These are phyloP conservation scores for Corella eumyota DNA, from an alignment of 23 tunicate genomes.

Conservation along the genomic window DNA sequence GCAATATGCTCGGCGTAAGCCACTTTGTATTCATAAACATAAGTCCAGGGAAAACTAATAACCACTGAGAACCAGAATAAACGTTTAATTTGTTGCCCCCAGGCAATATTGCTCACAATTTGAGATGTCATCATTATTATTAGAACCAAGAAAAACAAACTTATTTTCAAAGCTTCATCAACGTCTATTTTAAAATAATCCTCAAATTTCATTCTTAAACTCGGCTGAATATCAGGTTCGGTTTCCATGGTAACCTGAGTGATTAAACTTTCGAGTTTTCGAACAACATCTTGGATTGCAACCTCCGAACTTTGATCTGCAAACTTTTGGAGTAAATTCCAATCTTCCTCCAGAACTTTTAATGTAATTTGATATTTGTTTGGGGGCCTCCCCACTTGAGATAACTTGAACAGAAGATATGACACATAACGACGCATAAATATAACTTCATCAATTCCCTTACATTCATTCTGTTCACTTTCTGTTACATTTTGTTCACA, in stretches of 20 bases:
- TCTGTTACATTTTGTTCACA: too few species aligned
- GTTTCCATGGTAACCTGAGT: conserved; percentile 2
- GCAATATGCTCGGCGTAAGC: conserved; percentile 27
- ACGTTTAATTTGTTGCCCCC: conserved; percentile 45
- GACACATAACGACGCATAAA: too few species aligned
- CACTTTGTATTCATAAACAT: conserved; percentile 36
- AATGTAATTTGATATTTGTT: too few species aligned
- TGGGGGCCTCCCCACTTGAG: too few species aligned
- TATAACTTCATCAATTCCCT: too few species aligned
- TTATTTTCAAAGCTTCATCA: conserved; percentile 17
- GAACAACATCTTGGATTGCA: background rate
- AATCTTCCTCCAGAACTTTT: too few species aligned
- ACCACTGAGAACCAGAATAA: conserved; percentile 28
- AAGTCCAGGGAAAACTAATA: conserved; percentile 33
- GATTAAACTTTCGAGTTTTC: conserved; percentile 10
- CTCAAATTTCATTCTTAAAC: conserved; percentile 41
- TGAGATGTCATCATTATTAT: conserved; percentile 29
- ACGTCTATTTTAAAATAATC: conserved; percentile 24
- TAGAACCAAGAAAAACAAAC: conserved; percentile 3
- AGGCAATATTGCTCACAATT: conserved; percentile 28
- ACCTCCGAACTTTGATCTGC: conserved; percentile 1
- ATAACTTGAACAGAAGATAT: too few species aligned
- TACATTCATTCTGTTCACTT: too few species aligned
- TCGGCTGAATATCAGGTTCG: background rate
- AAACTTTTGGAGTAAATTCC: conserved; percentile 1